Base-by-base conservation (phyloP, 2,888 invertebrate species). In the Cantharis rufa region DNA sequence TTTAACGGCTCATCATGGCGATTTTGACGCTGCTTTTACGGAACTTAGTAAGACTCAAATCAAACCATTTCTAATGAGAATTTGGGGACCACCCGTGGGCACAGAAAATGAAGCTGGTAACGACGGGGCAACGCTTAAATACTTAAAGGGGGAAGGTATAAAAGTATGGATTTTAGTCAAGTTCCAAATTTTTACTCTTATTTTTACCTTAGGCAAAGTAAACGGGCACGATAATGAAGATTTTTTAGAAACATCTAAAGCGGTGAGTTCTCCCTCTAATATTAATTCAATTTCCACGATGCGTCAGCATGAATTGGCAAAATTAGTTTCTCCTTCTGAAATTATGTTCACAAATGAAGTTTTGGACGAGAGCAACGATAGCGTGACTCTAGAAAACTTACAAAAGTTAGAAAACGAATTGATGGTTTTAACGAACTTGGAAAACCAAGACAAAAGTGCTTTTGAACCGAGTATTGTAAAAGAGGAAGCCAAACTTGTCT, bases 41-140 rank as follows among this genome's bases (percentile, higher is more conserved):
- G 94, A 95, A 85, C 89, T 95, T 76, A 93, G 92, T 84, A 94
- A 94, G 85, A 92, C 92, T 80, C 94, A 94, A 85, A 88, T 94
- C 78, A 94, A 94, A 86, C 94, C 94, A 69, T 94, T 94, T 89
- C 88, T 94, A 80, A 94, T 94, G 93, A 90, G 93, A 85, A 94
- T 95, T 83, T 94, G 94, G 93, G 94, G 94, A 77, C 93, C 94
- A 76, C 92, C 92, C 16, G 90, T 91, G 75, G 93, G 93, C 80
- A 91, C 91, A 80, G 94, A 94, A 84, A 94, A 94, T 84, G 93
- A 94, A 83, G 87, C 87, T 81, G 88, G 91, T 78, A 89, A 90
- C 83, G 86, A 87, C 83, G 88, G 87, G 86, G 83, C 83, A 11
- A 78, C 83, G 11, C 75, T 86, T 61, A 80, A 84, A 76, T 81